phyloP scores from a whole-genome alignment of 2,888 invertebrate species.

The Macrosoma leucophasiata region DNA sequence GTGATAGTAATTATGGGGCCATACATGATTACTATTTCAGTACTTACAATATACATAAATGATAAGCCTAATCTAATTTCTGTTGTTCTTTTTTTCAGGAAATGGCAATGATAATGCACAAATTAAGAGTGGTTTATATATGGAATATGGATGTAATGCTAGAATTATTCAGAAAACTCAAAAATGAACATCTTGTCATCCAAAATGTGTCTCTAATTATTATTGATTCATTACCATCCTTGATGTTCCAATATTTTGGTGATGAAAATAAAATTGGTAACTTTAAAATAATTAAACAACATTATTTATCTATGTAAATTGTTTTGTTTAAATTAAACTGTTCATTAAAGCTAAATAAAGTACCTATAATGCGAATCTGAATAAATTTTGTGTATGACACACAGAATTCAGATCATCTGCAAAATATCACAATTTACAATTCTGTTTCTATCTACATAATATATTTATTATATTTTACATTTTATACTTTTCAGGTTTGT shows the following conservation, averaged over 20 bases:
- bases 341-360: constrained; percentile 1
- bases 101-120: constrained; percentile 69
- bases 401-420: too few species aligned
- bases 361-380: not conserved
- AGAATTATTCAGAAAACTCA: constrained; percentile 69
- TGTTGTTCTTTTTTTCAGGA: constrained; percentile 59
- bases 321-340: constrained; percentile 1
- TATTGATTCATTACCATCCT: constrained; percentile 83
- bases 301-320: not conserved
- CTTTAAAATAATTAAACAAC: constrained; percentile 5
- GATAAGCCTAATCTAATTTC: too few species aligned
- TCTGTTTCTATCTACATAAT: too few species aligned
- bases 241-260: constrained; percentile 79
- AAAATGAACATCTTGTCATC: constrained; percentile 49
- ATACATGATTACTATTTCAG: too few species aligned
- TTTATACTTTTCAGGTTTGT: constrained; percentile 55
- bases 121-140: constrained; percentile 72
- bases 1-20: too few species aligned
- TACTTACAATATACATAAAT: too few species aligned
- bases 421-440: too few species aligned
- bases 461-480: not conserved
- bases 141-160: constrained; percentile 72
- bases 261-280: constrained; percentile 68
- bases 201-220: constrained; percentile 74
- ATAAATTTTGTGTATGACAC: too few species aligned